Evolutionary conservation across 2,113 vertebrate genomes (phyloP).

Genomic region (Indicator indicator): DNA sequence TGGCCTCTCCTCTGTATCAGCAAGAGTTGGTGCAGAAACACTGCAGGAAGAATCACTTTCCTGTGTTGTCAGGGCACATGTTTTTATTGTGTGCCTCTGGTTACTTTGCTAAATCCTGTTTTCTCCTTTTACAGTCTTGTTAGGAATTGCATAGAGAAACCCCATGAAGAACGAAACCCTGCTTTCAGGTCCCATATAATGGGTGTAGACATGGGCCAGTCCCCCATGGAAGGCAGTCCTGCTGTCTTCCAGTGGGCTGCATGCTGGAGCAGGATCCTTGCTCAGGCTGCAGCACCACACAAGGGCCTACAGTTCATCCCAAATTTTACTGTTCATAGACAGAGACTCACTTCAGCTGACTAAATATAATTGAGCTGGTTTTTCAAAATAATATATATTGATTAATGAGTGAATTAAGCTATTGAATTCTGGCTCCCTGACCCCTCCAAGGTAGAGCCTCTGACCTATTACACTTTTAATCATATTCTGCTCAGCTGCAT

Average conservation of each 20-base stretch:
- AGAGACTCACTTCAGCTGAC: not conserved
- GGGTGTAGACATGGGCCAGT: not conserved
- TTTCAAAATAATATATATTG: not conserved
- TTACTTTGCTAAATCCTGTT: not conserved
- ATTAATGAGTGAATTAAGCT: conserved; percentile 40
- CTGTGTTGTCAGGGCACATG: not conserved
- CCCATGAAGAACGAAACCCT: not conserved
- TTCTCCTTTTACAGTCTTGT: not conserved
- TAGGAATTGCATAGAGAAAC: not conserved
- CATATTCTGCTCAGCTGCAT: not conserved
- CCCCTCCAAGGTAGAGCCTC: not conserved
- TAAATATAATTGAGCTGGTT: not conserved
- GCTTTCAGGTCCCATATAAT: not conserved
- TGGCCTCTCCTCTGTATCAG: not conserved
- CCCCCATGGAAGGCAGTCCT: fast-evolving
- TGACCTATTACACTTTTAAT: not conserved
- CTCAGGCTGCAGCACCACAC: fast-evolving
- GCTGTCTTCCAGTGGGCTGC: fast-evolving
- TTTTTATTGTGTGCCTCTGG: not conserved
- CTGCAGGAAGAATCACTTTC: not conserved
- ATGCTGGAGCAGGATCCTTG: fast-evolving
- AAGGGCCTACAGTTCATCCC: not conserved
- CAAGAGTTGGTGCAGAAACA: not conserved
- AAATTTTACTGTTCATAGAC: not conserved
- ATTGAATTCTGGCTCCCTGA: not conserved